Evolutionary conservation across 2,113 vertebrate genomes (phyloP).

Genomic region (Osmerus eperlanus): DNA sequence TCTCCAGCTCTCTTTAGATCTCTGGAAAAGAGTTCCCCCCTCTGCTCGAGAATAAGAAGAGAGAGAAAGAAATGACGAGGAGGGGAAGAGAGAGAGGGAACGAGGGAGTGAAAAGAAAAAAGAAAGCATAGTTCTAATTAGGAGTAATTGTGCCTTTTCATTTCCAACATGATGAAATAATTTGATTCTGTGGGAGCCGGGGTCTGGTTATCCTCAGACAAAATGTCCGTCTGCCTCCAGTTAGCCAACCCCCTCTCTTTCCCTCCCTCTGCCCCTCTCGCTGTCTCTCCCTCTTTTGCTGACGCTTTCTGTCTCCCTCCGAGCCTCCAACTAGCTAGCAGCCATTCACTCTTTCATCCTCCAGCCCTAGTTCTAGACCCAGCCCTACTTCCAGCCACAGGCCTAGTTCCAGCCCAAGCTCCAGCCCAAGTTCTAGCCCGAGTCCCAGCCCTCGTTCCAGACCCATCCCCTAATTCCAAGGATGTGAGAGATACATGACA

Average conservation of each 20-base stretch:
- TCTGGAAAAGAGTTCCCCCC: slow-evolving; percentile 87
- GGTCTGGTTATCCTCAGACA: slow-evolving; percentile 98
- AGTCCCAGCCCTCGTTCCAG: too few species aligned
- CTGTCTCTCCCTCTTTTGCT: too few species aligned
- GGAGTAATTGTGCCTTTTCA: slow-evolving; percentile 99
- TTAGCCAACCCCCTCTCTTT: slow-evolving; percentile 72
- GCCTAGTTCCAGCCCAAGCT: too few species aligned
- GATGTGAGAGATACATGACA: too few species aligned
- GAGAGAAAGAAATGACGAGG: slow-evolving; percentile 64
- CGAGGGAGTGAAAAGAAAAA: slow-evolving; percentile 31
- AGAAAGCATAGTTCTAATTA: slow-evolving; percentile 96
- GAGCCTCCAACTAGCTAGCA: too few species aligned
- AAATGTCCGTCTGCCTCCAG: slow-evolving; percentile 90
- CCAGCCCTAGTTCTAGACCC: too few species aligned
- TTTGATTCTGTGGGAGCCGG: slow-evolving; percentile 98
- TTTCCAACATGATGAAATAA: slow-evolving; percentile 99
- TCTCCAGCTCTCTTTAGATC: slow-evolving; percentile 85
- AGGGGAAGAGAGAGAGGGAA: background rate
- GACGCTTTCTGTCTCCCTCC: too few species aligned
- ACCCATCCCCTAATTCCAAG: too few species aligned
- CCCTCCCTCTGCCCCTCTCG: too few species aligned
- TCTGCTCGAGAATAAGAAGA: slow-evolving; percentile 69
- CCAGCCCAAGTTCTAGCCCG: too few species aligned
- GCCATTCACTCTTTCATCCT: too few species aligned
- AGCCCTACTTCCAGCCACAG: too few species aligned